Conservation (phyloP, 1,140 invertebrate genomes). For the Heliconius hermathena region DNA sequence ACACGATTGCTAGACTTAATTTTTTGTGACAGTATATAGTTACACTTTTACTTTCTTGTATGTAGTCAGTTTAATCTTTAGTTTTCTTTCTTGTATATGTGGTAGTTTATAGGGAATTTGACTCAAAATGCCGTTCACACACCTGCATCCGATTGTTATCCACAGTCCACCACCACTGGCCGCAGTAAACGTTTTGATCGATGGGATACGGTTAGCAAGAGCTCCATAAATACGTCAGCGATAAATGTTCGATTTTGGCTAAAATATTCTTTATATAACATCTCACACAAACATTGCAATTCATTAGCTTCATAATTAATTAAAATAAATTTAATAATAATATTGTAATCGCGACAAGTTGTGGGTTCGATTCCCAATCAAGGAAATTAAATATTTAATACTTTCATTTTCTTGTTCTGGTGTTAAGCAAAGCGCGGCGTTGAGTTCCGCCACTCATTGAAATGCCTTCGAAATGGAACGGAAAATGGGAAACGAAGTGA, state of each 20-base stretch:
- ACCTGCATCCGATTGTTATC: constrained; percentile 60
- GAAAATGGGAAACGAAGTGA: too few relatives aligned
- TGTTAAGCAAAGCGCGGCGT: too few relatives aligned
- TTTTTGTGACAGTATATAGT: too few relatives aligned
- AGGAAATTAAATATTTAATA: too few relatives aligned
- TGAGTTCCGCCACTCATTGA: too few relatives aligned
- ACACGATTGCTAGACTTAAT: too few relatives aligned
- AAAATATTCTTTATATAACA: not conserved
- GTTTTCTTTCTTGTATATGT: not conserved
- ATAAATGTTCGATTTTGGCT: not conserved
- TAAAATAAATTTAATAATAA: not conserved
- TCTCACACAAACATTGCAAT: not conserved
- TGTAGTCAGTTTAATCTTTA: not conserved
- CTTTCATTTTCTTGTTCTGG: too few relatives aligned
- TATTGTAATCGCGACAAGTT: too few relatives aligned
- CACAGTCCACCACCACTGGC: constrained; percentile 35
- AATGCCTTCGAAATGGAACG: too few relatives aligned
- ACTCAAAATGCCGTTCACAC: constrained; percentile 41
- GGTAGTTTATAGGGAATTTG: not conserved
- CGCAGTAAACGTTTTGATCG: constrained; percentile 54
- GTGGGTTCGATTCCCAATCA: too few relatives aligned
- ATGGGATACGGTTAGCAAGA: constrained; percentile 44
- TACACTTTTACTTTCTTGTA: too few relatives aligned
- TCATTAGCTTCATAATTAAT: not conserved
- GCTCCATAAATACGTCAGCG: constrained; percentile 32